Base-by-base conservation (phyloP, 2,888 invertebrate genomes). In the Thymelicus sylvestris region DNA sequence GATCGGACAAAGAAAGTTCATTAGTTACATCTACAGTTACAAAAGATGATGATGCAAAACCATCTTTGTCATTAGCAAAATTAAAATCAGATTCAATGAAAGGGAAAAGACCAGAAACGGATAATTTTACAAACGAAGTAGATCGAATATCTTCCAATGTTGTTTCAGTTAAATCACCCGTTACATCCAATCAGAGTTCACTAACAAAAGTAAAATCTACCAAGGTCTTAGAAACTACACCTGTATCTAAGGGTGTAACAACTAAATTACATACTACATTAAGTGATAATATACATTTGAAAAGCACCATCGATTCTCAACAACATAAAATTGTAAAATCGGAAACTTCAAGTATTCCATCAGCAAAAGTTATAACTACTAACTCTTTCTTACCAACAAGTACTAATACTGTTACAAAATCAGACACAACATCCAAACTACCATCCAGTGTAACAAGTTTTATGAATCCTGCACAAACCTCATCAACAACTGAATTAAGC, bases 351-450 rank as follows among this genome's bases (percentile, higher is more conserved):
- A 47, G 19, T 13, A n/a, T 15, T 44, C 8, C 7, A 41, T 44
- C 55, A 63, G 38, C n/a, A 10, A 66, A 44, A 47, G 7, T 12
- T 13, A 31, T 15, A 55, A 10, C 24, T 47, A 57, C 4, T 19
- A 62, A 44, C n/a, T 44, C 61, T 15, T 39, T 55, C 10, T 8
- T 12, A 15, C 39, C 64, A 41, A 57, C 64, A 59, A 44, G 24
- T 24, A 50, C 39, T 39, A 48, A 10, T 59, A 13, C 59, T 6
- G n/a, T 59, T 41, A n/a, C 39, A n/a, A 69, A 64, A 59, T n/a
- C 64, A 39, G 69, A 24, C 6, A n/a, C 15, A 50, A 64, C 12
- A 19, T 39, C 47, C 7, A 63, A 69, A 64, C 13, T 13, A n/a
- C 1, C 41, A 38, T 15, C 31, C 55, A 47, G 13, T 52, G 7